phyloP scores from a whole-genome alignment of 2,888 invertebrate species.

The Malthinus flaveolus region DNA sequence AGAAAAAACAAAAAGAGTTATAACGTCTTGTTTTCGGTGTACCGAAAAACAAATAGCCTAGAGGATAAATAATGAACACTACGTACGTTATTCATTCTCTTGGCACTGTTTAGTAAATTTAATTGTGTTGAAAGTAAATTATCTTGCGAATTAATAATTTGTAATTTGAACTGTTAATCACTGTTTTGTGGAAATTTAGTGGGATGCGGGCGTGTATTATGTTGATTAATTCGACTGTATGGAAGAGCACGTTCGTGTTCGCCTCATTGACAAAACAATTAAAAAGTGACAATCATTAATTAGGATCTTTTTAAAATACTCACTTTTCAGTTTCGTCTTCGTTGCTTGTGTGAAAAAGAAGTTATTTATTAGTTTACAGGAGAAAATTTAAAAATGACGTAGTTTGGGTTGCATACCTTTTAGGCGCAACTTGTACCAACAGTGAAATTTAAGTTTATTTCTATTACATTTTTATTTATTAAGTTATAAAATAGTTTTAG shows the following conservation, averaged over 20 bases:
- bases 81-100: conserved; percentile 11
- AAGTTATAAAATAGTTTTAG: no score
- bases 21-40: conserved; percentile 18
- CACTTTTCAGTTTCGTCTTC: conserved; percentile 34
- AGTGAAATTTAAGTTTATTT: no score
- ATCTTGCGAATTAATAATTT: conserved; percentile 3
- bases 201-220: no score
- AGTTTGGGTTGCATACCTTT: neutral
- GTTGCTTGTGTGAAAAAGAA: conserved; percentile 24
- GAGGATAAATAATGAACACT: conserved; percentile 6
- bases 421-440: neutral
- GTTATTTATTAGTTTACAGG: neutral
- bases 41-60: neutral
- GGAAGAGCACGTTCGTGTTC: no score
- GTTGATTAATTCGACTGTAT: no score
- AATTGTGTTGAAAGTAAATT: conserved; percentile 6
- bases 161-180: neutral
- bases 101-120: conserved; percentile 13
- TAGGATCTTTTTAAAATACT: conserved; percentile 13
- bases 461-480: no score
- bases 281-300: no score
- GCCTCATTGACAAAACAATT: no score
- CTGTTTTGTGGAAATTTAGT: no score
- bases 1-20: conserved; percentile 36
- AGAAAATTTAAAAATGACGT: neutral